Base-by-base conservation (phyloP, 1,140 invertebrate genomes). In the Tenebrio molitor region DNA sequence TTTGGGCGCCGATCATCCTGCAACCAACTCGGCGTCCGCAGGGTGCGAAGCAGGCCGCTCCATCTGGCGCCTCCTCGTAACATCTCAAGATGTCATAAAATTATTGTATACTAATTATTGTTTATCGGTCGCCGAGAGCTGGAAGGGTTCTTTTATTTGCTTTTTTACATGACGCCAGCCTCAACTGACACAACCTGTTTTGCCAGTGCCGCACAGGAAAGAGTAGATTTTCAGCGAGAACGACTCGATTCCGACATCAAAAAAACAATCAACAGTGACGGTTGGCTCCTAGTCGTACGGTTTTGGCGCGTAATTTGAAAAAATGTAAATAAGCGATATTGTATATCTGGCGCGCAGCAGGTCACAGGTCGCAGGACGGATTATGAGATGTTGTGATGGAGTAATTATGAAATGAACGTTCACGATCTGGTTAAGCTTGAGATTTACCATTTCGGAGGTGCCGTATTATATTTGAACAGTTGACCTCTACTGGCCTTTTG, bases 401-500 rank as follows among this genome's bases (percentile, higher is more conserved):
- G n/a, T n/a, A n/a, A n/a, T n/a, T n/a, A n/a, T n/a, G 25, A 29
- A 19, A 53, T 25, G 36, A 7, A 39, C 2, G 36, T 29, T 29
- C 8, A 39, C 10, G 29, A n/a, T 39, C 5, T 53, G 1, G 46
- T 53, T 25, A 14, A 14, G 21, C 3, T 25, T 29, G 50, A 58
- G 23, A 58, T 58, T 68, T 65, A 71, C 36, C 33, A 74, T 68
- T 74, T 75, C 36, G 71, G 73, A 42, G 69, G 36, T 71, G 62
- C 44, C 34, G 41, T n/a, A n/a, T 77, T 73, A 69, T 77, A 76
- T 77, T 79, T 77, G 63, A 77, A 80, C 75, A 80, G 76, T 80
- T 82, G 79, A 82, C 80, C 81, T 79, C 79, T 80, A 78, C 64
- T 79, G 78, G 81, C 81, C 80, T 81, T 82, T 82, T 80, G 80